Evolutionary conservation across 2,797 vertebrate genomes (phyloP).

Genomic region (Esox masquinongy): DNA sequence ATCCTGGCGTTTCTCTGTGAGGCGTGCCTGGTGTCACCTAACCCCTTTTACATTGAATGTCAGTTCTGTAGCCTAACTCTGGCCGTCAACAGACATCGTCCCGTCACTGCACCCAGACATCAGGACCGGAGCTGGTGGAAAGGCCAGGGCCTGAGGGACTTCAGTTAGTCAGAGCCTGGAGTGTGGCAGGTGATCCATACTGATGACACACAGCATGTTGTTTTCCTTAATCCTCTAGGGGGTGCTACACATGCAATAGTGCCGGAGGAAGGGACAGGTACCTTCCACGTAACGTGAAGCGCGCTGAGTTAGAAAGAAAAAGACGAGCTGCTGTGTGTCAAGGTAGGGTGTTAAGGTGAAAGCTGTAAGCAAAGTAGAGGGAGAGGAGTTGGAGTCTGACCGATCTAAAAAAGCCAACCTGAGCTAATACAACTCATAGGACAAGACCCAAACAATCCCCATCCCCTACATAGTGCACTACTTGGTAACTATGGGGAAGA

Average conservation of each 20-base stretch:
- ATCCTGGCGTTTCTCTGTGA: too few species aligned
- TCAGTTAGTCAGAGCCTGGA: background rate
- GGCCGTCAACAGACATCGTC: background rate
- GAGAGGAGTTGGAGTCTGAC: slow-evolving; percentile 5
- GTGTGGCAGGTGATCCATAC: background rate
- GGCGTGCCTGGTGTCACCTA: background rate
- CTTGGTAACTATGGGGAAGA: background rate
- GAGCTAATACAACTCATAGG: slow-evolving; percentile 81
- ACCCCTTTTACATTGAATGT: background rate
- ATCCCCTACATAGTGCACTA: slow-evolving; percentile 7
- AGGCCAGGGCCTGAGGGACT: background rate
- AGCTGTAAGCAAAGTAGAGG: slow-evolving; percentile 42
- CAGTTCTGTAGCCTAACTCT: background rate
- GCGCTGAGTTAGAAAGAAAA: background rate
- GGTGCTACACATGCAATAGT: background rate
- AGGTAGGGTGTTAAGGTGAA: slow-evolving; percentile 39
- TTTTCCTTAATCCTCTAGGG: background rate
- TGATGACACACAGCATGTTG: background rate
- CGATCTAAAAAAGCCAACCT: slow-evolving; percentile 79
- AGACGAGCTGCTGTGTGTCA: slow-evolving; percentile 58
- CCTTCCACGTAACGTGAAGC: background rate
- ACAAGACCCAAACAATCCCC: slow-evolving; percentile 37
- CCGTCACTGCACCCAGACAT: background rate
- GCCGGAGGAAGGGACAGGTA: background rate
- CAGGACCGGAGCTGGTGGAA: background rate